phyloP scores from a whole-genome alignment of 2,797 vertebrate species.

The Mus minutoides region DNA sequence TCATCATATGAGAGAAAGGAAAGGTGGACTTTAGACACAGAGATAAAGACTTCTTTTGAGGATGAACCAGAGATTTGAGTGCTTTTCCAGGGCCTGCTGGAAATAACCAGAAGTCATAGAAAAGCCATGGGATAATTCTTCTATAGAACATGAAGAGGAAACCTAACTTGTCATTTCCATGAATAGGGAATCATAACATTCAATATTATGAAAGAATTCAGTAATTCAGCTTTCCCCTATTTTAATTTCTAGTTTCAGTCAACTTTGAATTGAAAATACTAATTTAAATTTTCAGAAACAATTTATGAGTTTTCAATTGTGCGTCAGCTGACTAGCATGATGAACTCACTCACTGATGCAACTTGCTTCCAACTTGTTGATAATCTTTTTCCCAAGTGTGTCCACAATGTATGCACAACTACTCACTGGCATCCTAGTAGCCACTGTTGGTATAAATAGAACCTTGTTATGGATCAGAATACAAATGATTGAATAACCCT shows the following conservation, averaged over 20 bases:
- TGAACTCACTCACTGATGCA: neutral
- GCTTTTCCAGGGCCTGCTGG: neutral
- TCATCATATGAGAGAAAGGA: neutral
- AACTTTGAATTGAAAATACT: neutral
- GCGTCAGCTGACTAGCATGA: too few relatives aligned
- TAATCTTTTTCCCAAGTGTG: neutral
- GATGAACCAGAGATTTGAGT: neutral
- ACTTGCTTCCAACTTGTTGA: neutral
- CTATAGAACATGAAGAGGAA: neutral
- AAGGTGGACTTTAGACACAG: neutral
- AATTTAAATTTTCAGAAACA: neutral
- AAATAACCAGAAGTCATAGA: neutral
- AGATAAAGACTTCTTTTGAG: neutral
- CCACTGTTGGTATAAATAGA: too few relatives aligned
- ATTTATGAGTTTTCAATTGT: neutral
- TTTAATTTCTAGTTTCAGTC: neutral
- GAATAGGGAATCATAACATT: neutral
- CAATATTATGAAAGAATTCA: neutral
- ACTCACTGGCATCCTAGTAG: neutral
- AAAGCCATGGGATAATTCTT: neutral
- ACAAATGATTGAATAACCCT: too few relatives aligned
- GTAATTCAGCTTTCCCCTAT: neutral
- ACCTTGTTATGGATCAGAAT: neutral
- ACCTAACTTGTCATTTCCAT: neutral
- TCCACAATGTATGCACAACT: accelerated